Base-by-base conservation (phyloP, 2,888 invertebrate genomes). In the Eristalis intricaria region DNA sequence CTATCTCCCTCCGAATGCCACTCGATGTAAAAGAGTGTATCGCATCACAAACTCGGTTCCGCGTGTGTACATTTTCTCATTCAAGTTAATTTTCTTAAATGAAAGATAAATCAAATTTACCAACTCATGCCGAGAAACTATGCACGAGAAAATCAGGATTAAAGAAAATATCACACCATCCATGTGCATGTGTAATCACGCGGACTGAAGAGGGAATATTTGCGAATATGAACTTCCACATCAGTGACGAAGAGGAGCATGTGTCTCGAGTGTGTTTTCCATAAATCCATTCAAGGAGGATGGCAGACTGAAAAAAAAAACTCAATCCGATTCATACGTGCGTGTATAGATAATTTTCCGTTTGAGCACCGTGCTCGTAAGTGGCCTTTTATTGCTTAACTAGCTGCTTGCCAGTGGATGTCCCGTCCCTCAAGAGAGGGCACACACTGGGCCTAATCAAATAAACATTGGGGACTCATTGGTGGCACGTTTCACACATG, bases 401-500 rank as follows among this genome's bases (percentile, higher is more conserved):
- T 68, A 68, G 63, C 50, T 61, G 19, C 19, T 19, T 50, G 50
- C 19, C 50, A 19, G 4, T 8, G 50, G 19, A 50, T 50, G 50
- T 50, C 19, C 66, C 50, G 50, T 50, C 50, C 66, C 50, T 8
- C 8, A n/a, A 60, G 26, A 35, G 60, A 68, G 61, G 13, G 23
- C 64, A 19, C 23, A 50, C 19, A 50, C 50, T 50, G 23, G 32
- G 2, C 15, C 15, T 56, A 74, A 74, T 74, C 74, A 61, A 58
- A 68, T 64, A 74, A 66, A 74, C 50, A 63, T 56, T 43, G 38
- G 56, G 38, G 74, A 63, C 68, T 26, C 26, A 11, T 29, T 71
- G 40, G 35, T 65, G 40, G 35, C 73, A 61, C 73, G 68, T 74
- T 74, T 66, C 38, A 38, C 61, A 68, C 66, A 73, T 56, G 32